Conservation (phyloP, 2,888 invertebrate species). For the Torymus auratus region DNA sequence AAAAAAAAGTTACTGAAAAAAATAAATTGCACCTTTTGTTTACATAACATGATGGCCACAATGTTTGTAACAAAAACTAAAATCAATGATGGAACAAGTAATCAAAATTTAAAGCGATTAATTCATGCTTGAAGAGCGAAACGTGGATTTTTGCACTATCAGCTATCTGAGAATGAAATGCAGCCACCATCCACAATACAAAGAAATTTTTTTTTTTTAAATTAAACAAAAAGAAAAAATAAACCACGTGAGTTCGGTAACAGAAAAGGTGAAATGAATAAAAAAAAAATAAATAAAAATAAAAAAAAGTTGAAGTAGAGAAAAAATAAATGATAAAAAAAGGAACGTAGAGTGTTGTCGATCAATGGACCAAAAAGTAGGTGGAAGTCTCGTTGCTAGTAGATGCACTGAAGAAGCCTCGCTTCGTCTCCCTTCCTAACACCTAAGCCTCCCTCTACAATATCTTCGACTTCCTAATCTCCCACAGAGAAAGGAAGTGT, state of each 20-base stretch:
- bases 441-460: too few species aligned
- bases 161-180: not conserved
- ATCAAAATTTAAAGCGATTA: too few species aligned
- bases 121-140: too few species aligned
- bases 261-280: conserved; percentile 16
- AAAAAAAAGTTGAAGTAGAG: conserved; percentile 4
- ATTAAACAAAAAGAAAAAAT: conserved; percentile 12
- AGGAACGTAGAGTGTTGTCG: conserved; percentile 51
- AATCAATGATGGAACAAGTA: too few species aligned
- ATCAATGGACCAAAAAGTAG: conserved; percentile 56
- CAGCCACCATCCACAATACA: conserved; percentile 7
- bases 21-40: too few species aligned
- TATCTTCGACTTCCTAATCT: too few species aligned
- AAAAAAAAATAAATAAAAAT: conserved; percentile 38
- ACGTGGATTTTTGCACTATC: too few species aligned
- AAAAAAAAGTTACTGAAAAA: too few species aligned
- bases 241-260: conserved; percentile 10
- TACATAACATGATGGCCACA: too few species aligned
- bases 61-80: too few species aligned
- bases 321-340: conserved; percentile 31
- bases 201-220: not conserved
- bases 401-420: conserved; percentile 52
- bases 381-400: conserved; percentile 56
- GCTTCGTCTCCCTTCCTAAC: conserved; percentile 3
- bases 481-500: too few species aligned